phyloP scores from a whole-genome alignment of 2,797 vertebrate genomes.

The Philypnodon macrostomus region DNA sequence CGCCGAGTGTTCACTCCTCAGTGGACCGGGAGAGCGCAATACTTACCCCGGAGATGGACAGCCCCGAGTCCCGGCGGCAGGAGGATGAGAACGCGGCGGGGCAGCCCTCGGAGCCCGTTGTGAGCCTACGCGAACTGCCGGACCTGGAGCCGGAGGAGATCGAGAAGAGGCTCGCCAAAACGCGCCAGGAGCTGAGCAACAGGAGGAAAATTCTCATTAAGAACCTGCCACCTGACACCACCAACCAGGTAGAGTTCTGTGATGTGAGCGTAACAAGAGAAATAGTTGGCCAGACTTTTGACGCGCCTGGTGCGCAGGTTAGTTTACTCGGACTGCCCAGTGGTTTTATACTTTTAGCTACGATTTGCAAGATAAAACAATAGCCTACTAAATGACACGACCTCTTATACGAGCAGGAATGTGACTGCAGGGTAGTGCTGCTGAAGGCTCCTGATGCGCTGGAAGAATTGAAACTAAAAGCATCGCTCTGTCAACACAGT shows the following conservation, averaged over 20 bases:
- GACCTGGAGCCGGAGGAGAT: slow-evolving; percentile 83
- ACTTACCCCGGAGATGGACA: slow-evolving; percentile 69
- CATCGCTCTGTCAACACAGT: background rate
- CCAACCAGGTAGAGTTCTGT: slow-evolving; percentile 82
- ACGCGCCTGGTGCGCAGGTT: slow-evolving; percentile 1
- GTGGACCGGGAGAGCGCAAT: slow-evolving; percentile 64
- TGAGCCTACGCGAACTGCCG: slow-evolving; percentile 71
- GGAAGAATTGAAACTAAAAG: slow-evolving; percentile 2
- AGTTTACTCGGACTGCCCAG: slow-evolving; percentile 16
- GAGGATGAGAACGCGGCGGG: slow-evolving; percentile 68
- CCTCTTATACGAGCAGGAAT: no score
- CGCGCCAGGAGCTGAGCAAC: slow-evolving; percentile 89
- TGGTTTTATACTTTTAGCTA: slow-evolving; percentile 15
- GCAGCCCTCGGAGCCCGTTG: slow-evolving; percentile 59
- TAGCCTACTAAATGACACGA: no score
- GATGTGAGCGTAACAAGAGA: background rate
- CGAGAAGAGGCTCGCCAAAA: slow-evolving; percentile 82
- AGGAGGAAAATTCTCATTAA: slow-evolving; percentile 93
- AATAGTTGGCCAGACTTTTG: background rate
- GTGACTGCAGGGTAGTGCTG: background rate
- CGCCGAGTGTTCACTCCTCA: slow-evolving; percentile 74
- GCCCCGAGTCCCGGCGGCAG: slow-evolving; percentile 68
- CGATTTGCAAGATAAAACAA: no score
- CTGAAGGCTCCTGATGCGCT: slow-evolving; percentile 1
- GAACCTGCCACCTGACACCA: slow-evolving; percentile 91